Evolutionary conservation across 2,888 invertebrate species (phyloP).

Genomic region (Hirtodrosophila duncani): DNA sequence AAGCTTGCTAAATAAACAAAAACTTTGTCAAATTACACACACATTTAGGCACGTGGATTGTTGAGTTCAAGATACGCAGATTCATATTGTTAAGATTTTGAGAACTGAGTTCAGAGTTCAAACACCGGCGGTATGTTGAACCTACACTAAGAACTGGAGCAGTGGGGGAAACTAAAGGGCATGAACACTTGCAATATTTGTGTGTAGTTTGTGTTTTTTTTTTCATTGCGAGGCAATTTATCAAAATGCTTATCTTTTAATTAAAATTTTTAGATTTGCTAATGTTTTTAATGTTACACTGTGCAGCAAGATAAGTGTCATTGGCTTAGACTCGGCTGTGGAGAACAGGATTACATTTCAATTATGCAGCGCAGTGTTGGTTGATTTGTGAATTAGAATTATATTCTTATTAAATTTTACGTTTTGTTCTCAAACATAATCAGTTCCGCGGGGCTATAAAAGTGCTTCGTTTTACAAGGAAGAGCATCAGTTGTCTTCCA

Average conservation of each 20-base stretch:
- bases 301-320: too few relatives aligned
- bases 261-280: slow-evolving; percentile 11
- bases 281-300: slow-evolving; percentile 25
- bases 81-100: too few relatives aligned
- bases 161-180: neutral
- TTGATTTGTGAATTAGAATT: slow-evolving; percentile 8
- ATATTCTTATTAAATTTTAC: slow-evolving; percentile 9
- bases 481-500: slow-evolving; percentile 31
- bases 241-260: slow-evolving; percentile 38
- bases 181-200: neutral
- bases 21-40: too few relatives aligned
- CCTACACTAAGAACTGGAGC: slow-evolving; percentile 1
- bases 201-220: slow-evolving; percentile 19
- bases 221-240: slow-evolving; percentile 12
- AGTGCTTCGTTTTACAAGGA: slow-evolving; percentile 4
- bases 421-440: neutral
- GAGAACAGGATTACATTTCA: too few relatives aligned
- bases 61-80: too few relatives aligned
- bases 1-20: too few relatives aligned
- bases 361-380: too few relatives aligned
- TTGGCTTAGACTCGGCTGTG: too few relatives aligned
- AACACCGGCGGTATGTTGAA: too few relatives aligned
- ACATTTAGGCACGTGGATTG: too few relatives aligned
- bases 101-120: too few relatives aligned
- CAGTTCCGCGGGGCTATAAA: slow-evolving; percentile 25